Base-by-base conservation (phyloP, 2,113 vertebrate species). In the Rana temporaria region DNA sequence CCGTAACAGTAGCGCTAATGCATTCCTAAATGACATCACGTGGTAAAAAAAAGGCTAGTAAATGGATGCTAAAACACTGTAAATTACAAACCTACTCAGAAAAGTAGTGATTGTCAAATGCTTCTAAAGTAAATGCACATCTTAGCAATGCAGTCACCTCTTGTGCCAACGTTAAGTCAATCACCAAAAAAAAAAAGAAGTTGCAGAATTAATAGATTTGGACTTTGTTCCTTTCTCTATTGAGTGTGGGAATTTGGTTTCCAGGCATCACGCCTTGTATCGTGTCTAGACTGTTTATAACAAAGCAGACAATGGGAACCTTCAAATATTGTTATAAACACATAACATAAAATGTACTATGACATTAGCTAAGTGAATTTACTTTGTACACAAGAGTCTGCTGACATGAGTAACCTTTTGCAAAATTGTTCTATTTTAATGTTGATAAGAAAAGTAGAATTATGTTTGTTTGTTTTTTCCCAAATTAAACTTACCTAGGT, bases 311-410 rank as follows among this genome's bases (percentile, higher is more conserved):
- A 24, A 69, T 38, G 12, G 22, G 30, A 69, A 57, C 64, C 4
- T 60, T 69, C 48, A 59, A 42, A 69, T 30, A 55, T 52, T 69
- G 53, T 68, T 67, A 79, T 79, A 79, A 79, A 69, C 42, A 67
- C 26, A 42, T 75, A 75, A 75, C 26, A 32, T 65, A 38, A 65
- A 38, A 67, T 57, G 24, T 48, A 68, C 38, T 55, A 57, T 68
- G 77, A 69, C 77, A 59, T 79, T 69, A 63, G 77, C 77, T 79
- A 79, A 79, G 77, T 79, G 65, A 65, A 68, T 68, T 59, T 59
- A 68, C 22, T 26, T 68, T 79, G 77, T 78, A 67, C 67, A 67
- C 76, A 67, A 17, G n/a, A 55, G 19, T 17, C 65, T 69, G 65
- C 62, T 78, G 76, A 78, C 76, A 66, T n/a, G 11, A 53, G 19